Conservation (phyloP, 2,113 vertebrate genomes). For the Crotalus tigris region DNA sequence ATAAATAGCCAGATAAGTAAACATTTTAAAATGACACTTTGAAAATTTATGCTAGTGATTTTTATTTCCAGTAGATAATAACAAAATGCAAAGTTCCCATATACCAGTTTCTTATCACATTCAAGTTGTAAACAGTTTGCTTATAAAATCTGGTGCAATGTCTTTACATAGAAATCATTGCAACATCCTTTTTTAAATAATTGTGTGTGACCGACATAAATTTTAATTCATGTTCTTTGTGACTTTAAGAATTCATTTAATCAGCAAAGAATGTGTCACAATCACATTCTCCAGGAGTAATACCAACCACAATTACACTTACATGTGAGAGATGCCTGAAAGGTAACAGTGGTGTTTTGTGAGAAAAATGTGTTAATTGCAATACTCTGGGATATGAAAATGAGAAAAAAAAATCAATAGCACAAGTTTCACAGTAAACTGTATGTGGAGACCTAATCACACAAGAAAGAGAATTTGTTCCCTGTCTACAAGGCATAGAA, state of each 20-base stretch:
- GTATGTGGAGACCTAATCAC: background rate
- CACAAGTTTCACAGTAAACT: background rate
- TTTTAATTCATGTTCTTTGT: background rate
- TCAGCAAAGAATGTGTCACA: constrained; percentile 22
- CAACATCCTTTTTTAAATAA: background rate
- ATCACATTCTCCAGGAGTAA: constrained; percentile 22
- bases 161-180: background rate
- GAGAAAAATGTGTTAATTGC: constrained; percentile 25
- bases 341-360: constrained; percentile 1
- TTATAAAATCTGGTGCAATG: background rate
- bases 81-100: background rate
- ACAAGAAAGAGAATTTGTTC: background rate
- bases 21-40: background rate
- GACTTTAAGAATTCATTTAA: background rate
- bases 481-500: constrained; percentile 2
- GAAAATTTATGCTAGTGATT: background rate
- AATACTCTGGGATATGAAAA: constrained; percentile 18
- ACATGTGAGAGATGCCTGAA: constrained; percentile 35
- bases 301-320: constrained; percentile 15
- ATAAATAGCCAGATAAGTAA: background rate
- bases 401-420: background rate
- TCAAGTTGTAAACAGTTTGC: background rate
- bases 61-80: background rate
- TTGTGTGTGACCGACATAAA: background rate
- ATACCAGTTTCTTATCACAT: background rate